These are phyloP conservation scores for Clinocottus analis DNA, from an alignment of 2,113 vertebrate genomes.

Conservation along the genomic window DNA sequence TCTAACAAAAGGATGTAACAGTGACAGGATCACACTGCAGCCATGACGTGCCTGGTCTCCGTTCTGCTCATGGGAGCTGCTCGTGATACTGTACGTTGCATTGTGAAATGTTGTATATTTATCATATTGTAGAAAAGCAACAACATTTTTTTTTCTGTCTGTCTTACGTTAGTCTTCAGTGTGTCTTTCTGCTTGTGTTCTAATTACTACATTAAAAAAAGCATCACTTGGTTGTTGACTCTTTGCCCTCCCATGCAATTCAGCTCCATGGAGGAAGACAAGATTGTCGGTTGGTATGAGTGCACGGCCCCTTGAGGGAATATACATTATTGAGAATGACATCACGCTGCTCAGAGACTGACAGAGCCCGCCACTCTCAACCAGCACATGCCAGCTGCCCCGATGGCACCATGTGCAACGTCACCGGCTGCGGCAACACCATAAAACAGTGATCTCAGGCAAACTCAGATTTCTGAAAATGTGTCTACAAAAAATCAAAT, in stretches of 20 bases:
- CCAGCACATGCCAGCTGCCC: slow-evolving; percentile 4
- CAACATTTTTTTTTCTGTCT: background rate
- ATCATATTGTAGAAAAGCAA: background rate
- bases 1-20: slow-evolving; percentile 43
- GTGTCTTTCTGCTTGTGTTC: slow-evolving; percentile 13
- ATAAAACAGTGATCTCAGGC: slow-evolving; percentile 1
- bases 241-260: background rate
- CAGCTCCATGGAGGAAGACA: slow-evolving; percentile 78
- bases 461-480: background rate
- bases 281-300: slow-evolving; percentile 81
- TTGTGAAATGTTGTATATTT: background rate
- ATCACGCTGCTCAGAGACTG: slow-evolving; percentile 89
- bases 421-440: slow-evolving; percentile 87
- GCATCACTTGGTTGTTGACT: background rate
- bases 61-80: slow-evolving; percentile 79
- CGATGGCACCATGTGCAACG: slow-evolving; percentile 81
- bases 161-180: slow-evolving; percentile 38
- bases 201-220: background rate
- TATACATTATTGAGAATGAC: slow-evolving; percentile 84
- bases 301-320: slow-evolving; percentile 47
- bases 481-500: background rate
- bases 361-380: slow-evolving; percentile 25
- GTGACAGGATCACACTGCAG: slow-evolving; percentile 58
- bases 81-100: slow-evolving; percentile 31
- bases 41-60: slow-evolving; percentile 80